Evolutionary conservation across 2,888 invertebrate species (phyloP), one percentile per base, ranked within the genome.

Genomic region (Suillia variegata): DNA sequence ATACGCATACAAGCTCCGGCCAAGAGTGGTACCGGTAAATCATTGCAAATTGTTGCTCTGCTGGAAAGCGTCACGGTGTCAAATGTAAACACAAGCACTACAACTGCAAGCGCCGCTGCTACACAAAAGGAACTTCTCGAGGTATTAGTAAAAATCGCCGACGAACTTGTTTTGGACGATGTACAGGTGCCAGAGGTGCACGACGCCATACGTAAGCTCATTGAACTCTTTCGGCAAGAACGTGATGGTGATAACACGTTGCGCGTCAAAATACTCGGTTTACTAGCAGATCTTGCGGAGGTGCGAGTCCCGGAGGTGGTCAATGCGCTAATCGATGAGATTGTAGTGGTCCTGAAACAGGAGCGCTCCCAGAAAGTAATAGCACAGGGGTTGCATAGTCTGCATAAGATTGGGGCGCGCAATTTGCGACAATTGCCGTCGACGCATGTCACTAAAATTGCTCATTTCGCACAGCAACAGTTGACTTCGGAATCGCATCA

Each of bases 351-450:
- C 17, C 60, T 82, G 34, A 80, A 81, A 53, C 70, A 70, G 21
- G 82, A 82, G 59, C 75, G 72, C 53, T 80, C 82, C 0, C 73
- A 79, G 24, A 82, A 82, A 56, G 82, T 82, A 1, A 71, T 82
- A 1, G 79, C 81, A 2, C 81, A 82, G 64, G 82, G 79, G 2
- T 66, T 82, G 62, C 74, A 77, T 63, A 80, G 80, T 48, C 59
- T 82, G 2, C 77, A 76, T 47, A 75, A 78, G 50, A 81, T 82
- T 50, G 81, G 80, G 1, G 70, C 71, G 22, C 66, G 70, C 2
- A 70, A 74, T 0, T 61, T 73, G 1, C 73, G 74, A 12, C 62
- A 70, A 26, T 59, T 79, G 3, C 74, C 79, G 0, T 66, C 74
- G 12, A 75, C 78, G 15, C 78, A 80, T 59, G 69, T 77, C 15